Percentiles rank a stretch among this genome's conserved stretches.
Conservation (phyloP, 2,797 vertebrate genomes). For the Gymnothorax javanicus region DNA sequence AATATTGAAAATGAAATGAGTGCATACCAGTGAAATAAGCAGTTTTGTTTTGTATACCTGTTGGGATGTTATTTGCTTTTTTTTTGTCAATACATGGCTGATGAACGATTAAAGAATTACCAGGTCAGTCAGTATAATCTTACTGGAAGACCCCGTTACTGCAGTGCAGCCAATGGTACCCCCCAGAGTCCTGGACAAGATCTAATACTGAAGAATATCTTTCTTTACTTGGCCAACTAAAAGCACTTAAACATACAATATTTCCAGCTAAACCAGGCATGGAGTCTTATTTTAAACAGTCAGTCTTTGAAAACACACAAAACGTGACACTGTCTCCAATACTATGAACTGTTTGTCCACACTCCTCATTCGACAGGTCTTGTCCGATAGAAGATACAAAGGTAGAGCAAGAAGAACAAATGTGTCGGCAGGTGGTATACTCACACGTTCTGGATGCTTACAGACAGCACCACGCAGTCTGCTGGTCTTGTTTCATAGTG, state of each 20-base stretch:
- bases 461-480: slow-evolving; percentile 74
- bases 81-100: background rate
- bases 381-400: background rate
- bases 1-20: background rate
- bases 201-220: background rate
- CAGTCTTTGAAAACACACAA: background rate
- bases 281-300: background rate
- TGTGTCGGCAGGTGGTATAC: slow-evolving; percentile 41
- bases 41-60: background rate
- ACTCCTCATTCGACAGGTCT: background rate
- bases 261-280: background rate
- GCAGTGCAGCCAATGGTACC: background rate
- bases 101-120: background rate
- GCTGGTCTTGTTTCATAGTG: slow-evolving; percentile 62
- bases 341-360: background rate
- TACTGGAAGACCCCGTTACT: background rate
- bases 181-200: background rate
- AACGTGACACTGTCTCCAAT: background rate
- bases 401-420: background rate
- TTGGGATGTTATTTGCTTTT: background rate
- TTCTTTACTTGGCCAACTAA: background rate
- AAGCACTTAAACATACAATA: background rate
- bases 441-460: slow-evolving; percentile 74
- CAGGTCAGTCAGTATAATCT: background rate
- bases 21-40: background rate